A percentile compares a stretch with the other conserved stretches of the same genome.
Evolutionary conservation across 2,888 invertebrate genomes (phyloP).

Genomic region (Stenoptilia bipunctidactyla): DNA sequence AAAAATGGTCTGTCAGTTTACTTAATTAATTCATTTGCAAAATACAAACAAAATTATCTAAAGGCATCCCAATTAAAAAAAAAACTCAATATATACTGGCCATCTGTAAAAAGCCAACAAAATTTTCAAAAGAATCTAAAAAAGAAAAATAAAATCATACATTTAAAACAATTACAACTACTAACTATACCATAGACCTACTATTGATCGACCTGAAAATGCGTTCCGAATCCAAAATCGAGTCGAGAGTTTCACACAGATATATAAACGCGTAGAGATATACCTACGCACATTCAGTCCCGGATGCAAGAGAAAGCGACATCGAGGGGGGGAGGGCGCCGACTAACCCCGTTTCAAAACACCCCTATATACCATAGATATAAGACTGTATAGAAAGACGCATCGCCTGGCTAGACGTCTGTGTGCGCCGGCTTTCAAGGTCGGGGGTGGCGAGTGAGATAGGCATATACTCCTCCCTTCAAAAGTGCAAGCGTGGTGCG

Average conservation of each 20-base stretch:
- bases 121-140: too few species aligned
- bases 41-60: too few species aligned
- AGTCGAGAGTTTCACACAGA: slow-evolving; percentile 30
- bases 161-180: too few species aligned
- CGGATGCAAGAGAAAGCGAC: slow-evolving; percentile 67
- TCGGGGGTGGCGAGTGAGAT: slow-evolving; percentile 36
- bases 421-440: slow-evolving; percentile 58
- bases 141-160: too few species aligned
- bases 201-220: slow-evolving; percentile 23
- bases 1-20: too few species aligned
- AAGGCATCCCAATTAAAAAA: too few species aligned
- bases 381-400: slow-evolving; percentile 27
- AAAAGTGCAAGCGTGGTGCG: slow-evolving; percentile 66
- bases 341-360: slow-evolving; percentile 55
- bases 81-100: too few species aligned
- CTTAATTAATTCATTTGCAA: too few species aligned
- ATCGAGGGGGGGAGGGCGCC: slow-evolving; percentile 28
- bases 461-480: slow-evolving; percentile 39
- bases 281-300: slow-evolving; percentile 17
- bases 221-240: slow-evolving; percentile 39
- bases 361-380: slow-evolving; percentile 15
- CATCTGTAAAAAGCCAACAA: too few species aligned
- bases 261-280: slow-evolving; percentile 15
- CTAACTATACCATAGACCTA: too few species aligned
- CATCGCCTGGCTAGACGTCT: slow-evolving; percentile 36